Conservation (phyloP, 2,888 invertebrate genomes). For the Drosophila birchii region DNA sequence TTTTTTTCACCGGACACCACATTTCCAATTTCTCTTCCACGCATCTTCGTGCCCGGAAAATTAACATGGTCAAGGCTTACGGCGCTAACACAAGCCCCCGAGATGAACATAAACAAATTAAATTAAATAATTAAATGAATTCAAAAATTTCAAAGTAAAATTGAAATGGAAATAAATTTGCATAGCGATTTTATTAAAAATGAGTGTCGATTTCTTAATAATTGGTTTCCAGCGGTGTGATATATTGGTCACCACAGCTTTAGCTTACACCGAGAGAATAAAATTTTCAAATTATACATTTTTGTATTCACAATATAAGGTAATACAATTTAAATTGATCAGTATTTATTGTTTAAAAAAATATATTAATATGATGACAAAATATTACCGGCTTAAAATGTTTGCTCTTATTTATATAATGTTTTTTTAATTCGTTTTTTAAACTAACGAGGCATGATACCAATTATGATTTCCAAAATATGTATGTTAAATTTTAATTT, state of each 20-base stretch:
- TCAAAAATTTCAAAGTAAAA: conserved; percentile 22
- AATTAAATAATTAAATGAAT: conserved; percentile 69
- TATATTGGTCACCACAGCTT: conserved; percentile 3
- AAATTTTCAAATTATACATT: neutral
- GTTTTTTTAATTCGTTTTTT: too few species aligned
- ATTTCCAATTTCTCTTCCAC: conserved; percentile 60
- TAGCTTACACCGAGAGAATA: conserved; percentile 2
- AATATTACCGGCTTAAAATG: too few species aligned
- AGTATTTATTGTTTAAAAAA: too few species aligned
- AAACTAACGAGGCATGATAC: too few species aligned
- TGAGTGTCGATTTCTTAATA: conserved; percentile 33
- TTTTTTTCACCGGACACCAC: conserved; percentile 2
- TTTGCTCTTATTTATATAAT: too few species aligned
- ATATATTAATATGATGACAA: too few species aligned
- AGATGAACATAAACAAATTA: conserved; percentile 34
- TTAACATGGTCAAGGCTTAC: conserved; percentile 71
- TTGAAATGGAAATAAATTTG: conserved; percentile 24
- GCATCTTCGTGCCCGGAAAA: conserved; percentile 54
- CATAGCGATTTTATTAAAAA: conserved; percentile 16
- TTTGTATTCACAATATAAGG: neutral
- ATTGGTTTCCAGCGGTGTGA: conserved; percentile 31
- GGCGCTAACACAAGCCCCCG: conserved; percentile 45
- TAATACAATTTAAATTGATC: neutral
- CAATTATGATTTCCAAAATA: too few species aligned
- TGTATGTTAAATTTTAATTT: too few species aligned